These are phyloP conservation scores for Esox masquinongy DNA, from an alignment of 2,797 vertebrate genomes.

Conservation along the genomic window DNA sequence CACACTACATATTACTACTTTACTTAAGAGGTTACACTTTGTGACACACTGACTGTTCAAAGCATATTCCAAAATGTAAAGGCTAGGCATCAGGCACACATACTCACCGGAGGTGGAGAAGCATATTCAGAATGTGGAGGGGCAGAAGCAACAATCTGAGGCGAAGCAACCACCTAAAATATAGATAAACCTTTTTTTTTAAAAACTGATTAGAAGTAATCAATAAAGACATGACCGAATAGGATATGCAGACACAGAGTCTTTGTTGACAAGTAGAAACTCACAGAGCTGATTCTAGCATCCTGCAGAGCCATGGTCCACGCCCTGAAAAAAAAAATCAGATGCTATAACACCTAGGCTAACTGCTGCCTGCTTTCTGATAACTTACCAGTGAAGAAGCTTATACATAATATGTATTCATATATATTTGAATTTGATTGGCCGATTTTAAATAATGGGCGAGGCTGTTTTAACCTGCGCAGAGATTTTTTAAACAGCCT, in stretches of 20 bases:
- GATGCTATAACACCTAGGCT: too few species aligned
- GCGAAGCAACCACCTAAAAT: constrained; percentile 62
- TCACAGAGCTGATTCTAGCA: constrained; percentile 88
- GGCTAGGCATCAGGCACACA: background rate
- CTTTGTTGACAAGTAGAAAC: constrained; percentile 47
- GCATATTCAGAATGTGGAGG: constrained; percentile 87
- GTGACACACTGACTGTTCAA: background rate
- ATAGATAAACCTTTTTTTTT: constrained; percentile 2
- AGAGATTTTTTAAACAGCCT: too few species aligned
- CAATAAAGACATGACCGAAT: background rate
- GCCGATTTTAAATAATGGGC: too few species aligned
- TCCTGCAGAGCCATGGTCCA: constrained; percentile 95
- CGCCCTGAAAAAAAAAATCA: constrained; percentile 73
- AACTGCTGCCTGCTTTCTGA: too few species aligned
- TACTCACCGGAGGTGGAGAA: constrained; percentile 83
- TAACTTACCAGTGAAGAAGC: too few species aligned
- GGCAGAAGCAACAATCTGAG: constrained; percentile 80
- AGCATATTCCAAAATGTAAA: background rate
- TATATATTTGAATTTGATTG: too few species aligned
- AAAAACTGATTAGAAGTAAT: background rate
- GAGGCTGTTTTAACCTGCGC: too few species aligned
- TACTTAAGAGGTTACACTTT: background rate
- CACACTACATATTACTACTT: too few species aligned
- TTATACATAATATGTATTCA: too few species aligned
- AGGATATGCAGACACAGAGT: constrained; percentile 1